Conservation (phyloP, 2,888 invertebrate species). For the Gerris lacustris region DNA sequence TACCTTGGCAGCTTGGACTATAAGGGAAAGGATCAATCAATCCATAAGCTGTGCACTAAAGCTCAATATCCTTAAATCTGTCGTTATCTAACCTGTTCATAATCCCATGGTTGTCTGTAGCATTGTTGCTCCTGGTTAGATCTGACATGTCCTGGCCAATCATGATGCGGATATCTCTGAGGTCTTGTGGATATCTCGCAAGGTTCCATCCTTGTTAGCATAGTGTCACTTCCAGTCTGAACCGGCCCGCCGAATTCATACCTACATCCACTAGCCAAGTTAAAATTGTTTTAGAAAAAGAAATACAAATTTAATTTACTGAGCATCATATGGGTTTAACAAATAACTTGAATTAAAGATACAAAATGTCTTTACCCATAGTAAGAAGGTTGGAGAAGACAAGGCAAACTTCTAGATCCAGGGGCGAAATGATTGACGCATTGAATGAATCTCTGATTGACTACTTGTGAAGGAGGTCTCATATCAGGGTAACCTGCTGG, state of each 20-base stretch:
- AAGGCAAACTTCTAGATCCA: not conserved
- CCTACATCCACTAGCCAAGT: not conserved
- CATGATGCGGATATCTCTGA: not conserved
- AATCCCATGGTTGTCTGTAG: not conserved
- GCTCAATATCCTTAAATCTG: too few relatives aligned
- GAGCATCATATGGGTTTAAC: not conserved
- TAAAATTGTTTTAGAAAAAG: not conserved
- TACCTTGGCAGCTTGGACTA: too few relatives aligned
- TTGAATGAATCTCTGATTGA: constrained; percentile 5
- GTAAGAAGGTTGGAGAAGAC: not conserved
- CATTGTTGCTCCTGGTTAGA: not conserved
- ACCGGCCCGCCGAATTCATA: not conserved
- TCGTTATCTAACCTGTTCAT: not conserved
- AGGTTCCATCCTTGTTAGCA: not conserved
- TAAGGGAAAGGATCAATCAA: too few relatives aligned
- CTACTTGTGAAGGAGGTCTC: not conserved
- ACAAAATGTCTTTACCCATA: not conserved
- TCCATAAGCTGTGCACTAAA: too few relatives aligned
- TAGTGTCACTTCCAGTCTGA: not conserved
- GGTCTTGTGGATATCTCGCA: not conserved
- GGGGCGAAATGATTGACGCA: not conserved
- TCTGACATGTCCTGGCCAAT: not conserved
- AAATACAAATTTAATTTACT: not conserved
- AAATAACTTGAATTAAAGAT: not conserved
- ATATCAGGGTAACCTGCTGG: not conserved